Conservation (phyloP, 2,888 invertebrate genomes). For the Horisme vitalbata region DNA sequence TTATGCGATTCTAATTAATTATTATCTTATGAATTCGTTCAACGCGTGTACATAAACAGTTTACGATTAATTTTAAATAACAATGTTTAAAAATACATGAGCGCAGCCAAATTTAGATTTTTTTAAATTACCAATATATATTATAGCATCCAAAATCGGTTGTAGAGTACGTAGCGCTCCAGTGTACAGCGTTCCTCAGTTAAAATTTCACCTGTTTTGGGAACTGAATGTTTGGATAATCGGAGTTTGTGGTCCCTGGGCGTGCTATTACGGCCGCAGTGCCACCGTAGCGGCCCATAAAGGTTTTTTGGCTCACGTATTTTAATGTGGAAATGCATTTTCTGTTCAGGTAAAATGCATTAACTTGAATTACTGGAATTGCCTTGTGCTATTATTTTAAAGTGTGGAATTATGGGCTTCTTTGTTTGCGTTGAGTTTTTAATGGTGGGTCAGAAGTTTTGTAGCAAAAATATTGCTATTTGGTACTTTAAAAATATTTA, state of each 20-base stretch:
- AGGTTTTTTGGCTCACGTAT: constrained; percentile 72
- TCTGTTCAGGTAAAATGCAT: constrained; percentile 50
- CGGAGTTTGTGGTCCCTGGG: constrained; percentile 81
- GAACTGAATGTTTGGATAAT: constrained; percentile 76
- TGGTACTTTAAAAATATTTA: too few species aligned
- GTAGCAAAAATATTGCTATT: too few species aligned
- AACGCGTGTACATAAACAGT: too few species aligned
- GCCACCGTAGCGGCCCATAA: constrained; percentile 62
- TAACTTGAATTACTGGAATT: constrained; percentile 44
- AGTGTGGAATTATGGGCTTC: not conserved
- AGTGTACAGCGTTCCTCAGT: not conserved
- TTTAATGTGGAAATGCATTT: constrained; percentile 73
- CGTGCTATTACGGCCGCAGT: constrained; percentile 64
- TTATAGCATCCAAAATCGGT: too few species aligned
- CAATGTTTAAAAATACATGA: not conserved
- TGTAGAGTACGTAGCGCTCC: not conserved
- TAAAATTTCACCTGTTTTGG: constrained; percentile 74
- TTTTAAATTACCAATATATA: too few species aligned
- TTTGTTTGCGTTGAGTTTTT: too few species aligned
- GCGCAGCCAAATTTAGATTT: too few species aligned
- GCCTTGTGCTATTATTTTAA: constrained; percentile 30
- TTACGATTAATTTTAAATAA: too few species aligned
- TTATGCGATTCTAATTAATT: too few species aligned
- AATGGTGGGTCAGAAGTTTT: too few species aligned
- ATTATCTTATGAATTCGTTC: too few species aligned